Percentiles rank a stretch among this genome's conserved stretches.
phyloP scores from a whole-genome alignment of 2,797 vertebrate genomes.

The Pseudochromis fuscus region DNA sequence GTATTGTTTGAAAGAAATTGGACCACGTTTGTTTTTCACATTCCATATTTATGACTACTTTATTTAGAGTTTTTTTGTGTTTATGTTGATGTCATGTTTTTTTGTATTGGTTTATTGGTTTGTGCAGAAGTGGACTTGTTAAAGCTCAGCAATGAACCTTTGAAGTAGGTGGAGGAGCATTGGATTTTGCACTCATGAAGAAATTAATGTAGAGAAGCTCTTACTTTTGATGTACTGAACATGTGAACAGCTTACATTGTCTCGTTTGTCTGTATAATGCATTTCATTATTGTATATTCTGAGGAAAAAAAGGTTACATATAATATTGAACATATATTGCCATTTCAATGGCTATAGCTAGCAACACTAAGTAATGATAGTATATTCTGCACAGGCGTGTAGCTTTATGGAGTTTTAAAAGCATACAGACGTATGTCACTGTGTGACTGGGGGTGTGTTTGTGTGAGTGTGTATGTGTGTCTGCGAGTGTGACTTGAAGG shows the following conservation, averaged over 20 bases:
- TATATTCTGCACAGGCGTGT: constrained; percentile 93
- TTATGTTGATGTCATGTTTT: constrained; percentile 63
- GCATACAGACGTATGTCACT: constrained; percentile 87
- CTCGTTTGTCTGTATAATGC: constrained; percentile 94
- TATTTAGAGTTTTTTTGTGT: constrained; percentile 70
- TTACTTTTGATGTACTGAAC: constrained; percentile 91
- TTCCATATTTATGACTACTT: constrained; percentile 94
- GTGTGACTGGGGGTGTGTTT: constrained; percentile 67
- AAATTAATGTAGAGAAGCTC: constrained; percentile 93
- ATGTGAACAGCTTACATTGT: constrained; percentile 96
- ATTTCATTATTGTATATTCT: constrained; percentile 97
- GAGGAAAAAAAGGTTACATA: constrained; percentile 89
- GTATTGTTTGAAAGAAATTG: constrained; percentile 88
- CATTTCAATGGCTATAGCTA: constrained; percentile 89
- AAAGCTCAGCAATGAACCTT: constrained; percentile 82
- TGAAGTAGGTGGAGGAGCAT: constrained; percentile 93
- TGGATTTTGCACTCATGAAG: constrained; percentile 98
- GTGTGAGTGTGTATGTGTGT: constrained; percentile 26
- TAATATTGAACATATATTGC: constrained; percentile 93
- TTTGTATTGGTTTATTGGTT: constrained; percentile 88
- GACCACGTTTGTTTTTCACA: constrained; percentile 92
- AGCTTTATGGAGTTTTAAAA: constrained; percentile 91
- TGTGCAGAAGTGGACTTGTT: constrained; percentile 91
- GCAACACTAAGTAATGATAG: constrained; percentile 97
- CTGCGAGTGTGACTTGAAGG: constrained; percentile 60